Conservation (phyloP, 2,113 vertebrate species). For the Malurus cyaneus region DNA sequence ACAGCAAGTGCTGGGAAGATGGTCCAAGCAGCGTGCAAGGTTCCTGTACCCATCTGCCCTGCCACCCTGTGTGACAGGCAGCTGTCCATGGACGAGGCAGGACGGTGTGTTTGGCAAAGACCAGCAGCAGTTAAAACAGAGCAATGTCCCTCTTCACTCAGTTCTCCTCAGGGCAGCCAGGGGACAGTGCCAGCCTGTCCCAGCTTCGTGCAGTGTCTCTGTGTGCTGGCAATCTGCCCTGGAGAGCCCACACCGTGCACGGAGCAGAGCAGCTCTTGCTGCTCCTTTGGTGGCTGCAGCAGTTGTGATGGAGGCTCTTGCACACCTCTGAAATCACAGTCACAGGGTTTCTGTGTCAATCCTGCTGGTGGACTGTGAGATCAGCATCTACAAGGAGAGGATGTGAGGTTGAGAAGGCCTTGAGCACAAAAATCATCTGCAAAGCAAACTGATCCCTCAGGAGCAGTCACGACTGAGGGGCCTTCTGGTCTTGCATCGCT, state of each 20-base stretch:
- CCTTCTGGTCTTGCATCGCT: background rate
- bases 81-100: background rate
- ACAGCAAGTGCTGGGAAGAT: background rate
- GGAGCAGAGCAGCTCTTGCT: background rate
- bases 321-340: background rate
- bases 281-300: background rate
- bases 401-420: background rate
- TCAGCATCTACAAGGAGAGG: background rate
- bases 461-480: background rate
- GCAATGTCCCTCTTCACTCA: background rate
- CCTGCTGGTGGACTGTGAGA: background rate
- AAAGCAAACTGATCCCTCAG: background rate
- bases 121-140: background rate
- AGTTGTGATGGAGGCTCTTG: background rate
- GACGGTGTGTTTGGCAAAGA: background rate
- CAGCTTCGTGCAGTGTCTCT: fast-evolving
- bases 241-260: background rate
- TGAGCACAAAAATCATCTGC: background rate
- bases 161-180: background rate
- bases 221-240: background rate
- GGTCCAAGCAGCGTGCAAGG: background rate
- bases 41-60: background rate
- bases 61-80: fast-evolving
- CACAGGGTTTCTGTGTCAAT: background rate
- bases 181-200: background rate